These are phyloP conservation scores for Lucinisca nassula DNA, from an alignment of 2,888 invertebrate species.

Conservation along the genomic window DNA sequence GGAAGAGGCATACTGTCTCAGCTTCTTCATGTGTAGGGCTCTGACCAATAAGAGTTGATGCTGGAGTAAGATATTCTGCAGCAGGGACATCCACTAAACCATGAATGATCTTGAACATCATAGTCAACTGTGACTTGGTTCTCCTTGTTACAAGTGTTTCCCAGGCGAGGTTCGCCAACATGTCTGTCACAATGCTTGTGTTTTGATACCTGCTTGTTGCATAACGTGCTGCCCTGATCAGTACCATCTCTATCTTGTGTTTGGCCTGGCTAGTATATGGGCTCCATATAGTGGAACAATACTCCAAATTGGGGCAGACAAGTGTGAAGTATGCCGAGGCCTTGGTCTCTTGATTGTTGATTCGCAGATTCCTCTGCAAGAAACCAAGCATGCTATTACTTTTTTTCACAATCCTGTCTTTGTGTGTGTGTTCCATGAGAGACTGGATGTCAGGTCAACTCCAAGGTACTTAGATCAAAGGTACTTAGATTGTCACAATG, in stretches of 20 bases:
- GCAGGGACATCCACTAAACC: background rate
- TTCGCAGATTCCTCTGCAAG: background rate
- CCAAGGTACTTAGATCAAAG: background rate
- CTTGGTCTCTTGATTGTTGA: background rate
- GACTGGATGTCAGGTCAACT: background rate
- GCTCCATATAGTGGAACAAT: background rate
- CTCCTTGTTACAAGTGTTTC: background rate
- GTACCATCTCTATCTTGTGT: background rate
- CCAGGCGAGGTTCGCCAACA: background rate
- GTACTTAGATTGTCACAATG: too few species aligned
- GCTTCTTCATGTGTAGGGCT: background rate
- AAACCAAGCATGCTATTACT: background rate
- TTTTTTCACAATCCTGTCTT: background rate
- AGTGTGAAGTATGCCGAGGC: background rate
- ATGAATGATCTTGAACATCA: background rate
- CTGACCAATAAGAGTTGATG: background rate
- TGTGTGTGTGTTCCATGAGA: background rate
- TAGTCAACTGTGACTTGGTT: background rate
- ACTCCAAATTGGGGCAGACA: too few species aligned
- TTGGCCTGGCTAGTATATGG: background rate
- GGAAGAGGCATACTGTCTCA: background rate
- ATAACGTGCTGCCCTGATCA: background rate
- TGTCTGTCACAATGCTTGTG: background rate
- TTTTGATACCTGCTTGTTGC: background rate
- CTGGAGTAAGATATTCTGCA: background rate